These are phyloP conservation scores for Hipposideros larvatus DNA, from an alignment of 2,797 vertebrate genomes.

Conservation along the genomic window DNA sequence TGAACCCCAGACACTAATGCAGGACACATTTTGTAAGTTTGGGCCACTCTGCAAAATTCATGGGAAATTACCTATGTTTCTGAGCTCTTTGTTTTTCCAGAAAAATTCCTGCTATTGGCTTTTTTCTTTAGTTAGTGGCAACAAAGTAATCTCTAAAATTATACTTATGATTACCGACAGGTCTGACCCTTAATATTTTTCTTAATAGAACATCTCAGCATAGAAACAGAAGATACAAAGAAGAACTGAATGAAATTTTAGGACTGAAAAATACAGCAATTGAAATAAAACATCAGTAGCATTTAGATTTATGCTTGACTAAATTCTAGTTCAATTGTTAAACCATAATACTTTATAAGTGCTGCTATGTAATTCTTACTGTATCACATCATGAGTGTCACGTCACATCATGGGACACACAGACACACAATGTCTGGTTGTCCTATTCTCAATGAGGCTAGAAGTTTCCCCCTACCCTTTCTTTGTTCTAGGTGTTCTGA, in stretches of 20 bases:
- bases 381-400: background rate
- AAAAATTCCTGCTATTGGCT: background rate
- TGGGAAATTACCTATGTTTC: background rate
- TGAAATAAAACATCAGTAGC: background rate
- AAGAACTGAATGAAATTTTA: conserved; percentile 17
- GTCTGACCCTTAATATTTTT: conserved; percentile 11
- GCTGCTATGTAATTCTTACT: background rate
- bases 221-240: conserved; percentile 38
- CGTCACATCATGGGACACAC: background rate
- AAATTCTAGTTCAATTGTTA: background rate
- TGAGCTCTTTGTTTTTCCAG: conserved; percentile 15
- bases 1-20: background rate
- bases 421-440: background rate
- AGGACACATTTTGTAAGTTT: background rate
- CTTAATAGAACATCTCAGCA: background rate
- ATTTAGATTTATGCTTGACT: conserved; percentile 12
- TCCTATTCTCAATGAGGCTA: background rate
- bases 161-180: background rate
- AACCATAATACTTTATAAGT: background rate
- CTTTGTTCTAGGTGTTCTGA: background rate
- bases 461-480: background rate
- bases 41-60: background rate
- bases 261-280: background rate
- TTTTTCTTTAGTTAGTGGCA: conserved; percentile 52
- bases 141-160: background rate